These are phyloP conservation scores for Solenopsis invicta DNA, from an alignment of 1,140 invertebrate genomes.

Conservation along the genomic window DNA sequence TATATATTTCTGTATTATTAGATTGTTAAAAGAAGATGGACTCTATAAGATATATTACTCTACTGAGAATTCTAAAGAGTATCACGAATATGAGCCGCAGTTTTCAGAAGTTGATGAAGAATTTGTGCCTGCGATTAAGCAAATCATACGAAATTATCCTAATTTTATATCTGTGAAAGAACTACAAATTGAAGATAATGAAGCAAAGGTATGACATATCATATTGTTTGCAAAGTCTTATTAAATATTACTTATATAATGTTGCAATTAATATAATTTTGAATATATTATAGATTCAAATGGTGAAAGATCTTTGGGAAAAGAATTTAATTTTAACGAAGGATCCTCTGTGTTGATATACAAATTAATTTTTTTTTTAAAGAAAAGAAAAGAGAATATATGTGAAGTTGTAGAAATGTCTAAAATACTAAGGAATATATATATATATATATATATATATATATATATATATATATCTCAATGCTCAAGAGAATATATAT, in stretches of 20 bases:
- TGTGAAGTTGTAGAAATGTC: background rate
- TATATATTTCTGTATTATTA: conserved; percentile 54
- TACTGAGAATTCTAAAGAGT: conserved; percentile 93
- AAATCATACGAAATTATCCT: conserved; percentile 92
- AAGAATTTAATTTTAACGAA: conserved; percentile 90
- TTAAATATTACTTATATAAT: conserved; percentile 20
- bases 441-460: no score
- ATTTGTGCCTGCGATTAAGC: conserved; percentile 90
- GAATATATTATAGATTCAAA: conserved; percentile 86
- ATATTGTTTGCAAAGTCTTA: conserved; percentile 19
- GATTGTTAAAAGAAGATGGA: conserved; percentile 90
- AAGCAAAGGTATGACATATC: conserved; percentile 87
- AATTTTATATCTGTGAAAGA: conserved; percentile 91
- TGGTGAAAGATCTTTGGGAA: conserved; percentile 91
- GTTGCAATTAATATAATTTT: conserved; percentile 10
- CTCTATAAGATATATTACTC: conserved; percentile 92
- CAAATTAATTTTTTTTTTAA: background rate
- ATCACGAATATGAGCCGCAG: conserved; percentile 93
- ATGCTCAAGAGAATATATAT: no score
- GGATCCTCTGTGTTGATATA: conserved; percentile 84
- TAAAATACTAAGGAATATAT: background rate
- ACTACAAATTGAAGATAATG: conserved; percentile 89
- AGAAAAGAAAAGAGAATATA: background rate
- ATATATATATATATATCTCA: no score
- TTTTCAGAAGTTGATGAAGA: conserved; percentile 92